Base-by-base conservation (phyloP, 2,888 invertebrate genomes). In the Drosophila cyrtoloma region DNA sequence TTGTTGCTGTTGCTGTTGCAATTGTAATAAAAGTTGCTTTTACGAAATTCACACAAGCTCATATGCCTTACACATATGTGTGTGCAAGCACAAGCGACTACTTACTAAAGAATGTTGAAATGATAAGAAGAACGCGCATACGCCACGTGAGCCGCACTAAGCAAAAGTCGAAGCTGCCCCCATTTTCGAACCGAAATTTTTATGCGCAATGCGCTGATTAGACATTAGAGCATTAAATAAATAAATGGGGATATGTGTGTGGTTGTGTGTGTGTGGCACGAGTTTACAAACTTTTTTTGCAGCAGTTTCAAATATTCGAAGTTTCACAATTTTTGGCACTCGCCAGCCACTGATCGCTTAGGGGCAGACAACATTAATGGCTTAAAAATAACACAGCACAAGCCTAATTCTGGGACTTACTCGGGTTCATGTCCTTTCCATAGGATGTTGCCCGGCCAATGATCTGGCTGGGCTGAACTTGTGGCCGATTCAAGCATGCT, bases 381-480 rank as follows among this genome's bases (percentile, higher is more conserved):
- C 57, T 75, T 73, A 63, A 74, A 74, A 77, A 75, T 84, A 84
- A 62, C 51, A 10, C 14, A 16, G 32, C 19, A 33, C 37, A 60
- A 37, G 30, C 47, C 47, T 33, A 55, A 19, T 33, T 33, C 50
- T 60, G 37, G 51, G 19, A n/a, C 50, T 44, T 35, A 28, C 39
- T 52, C 32, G 50, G 68, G 71, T 79, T 75, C 77, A 75, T 80
- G 80, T 82, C 82, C 82, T 82, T 85, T 83, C 47, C 57, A 69
- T 81, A 75, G 82, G 75, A 81, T 84, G 52, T 63, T 81, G 59
- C 58, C 71, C 72, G 82, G 82, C 81, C 84, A 83, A 75, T 84
- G 84, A 77, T 84, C 87, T 68, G 53, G 60, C 30, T 39, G 64
- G 30, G 10, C 67, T 81, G 72, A 84, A 84, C 82, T 67, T 63